Conservation (phyloP, 2,113 vertebrate genomes). For the Lampris incognitus region DNA sequence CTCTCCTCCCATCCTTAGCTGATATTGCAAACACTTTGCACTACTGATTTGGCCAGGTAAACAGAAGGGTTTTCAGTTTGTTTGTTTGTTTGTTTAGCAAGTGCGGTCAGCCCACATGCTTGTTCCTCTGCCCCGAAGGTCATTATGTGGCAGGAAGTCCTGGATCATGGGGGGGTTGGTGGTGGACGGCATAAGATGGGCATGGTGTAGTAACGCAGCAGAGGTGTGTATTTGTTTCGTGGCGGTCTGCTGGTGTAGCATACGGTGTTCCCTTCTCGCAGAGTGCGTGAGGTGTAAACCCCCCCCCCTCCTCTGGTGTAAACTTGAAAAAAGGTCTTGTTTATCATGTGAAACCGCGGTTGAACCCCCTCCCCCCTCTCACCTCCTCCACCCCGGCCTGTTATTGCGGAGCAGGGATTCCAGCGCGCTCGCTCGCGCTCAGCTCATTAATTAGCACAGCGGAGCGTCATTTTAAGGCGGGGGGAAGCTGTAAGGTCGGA, state of each 20-base stretch:
- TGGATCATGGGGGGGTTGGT: no score
- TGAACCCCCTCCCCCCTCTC: constrained; percentile 5
- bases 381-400: constrained; percentile 12
- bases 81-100: no score
- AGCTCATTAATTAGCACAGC: constrained; percentile 68
- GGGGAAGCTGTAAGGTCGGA: constrained; percentile 39
- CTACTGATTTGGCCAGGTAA: no score
- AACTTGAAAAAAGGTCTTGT: constrained; percentile 66
- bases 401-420: constrained; percentile 53
- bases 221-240: background rate
- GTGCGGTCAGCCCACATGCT: no score
- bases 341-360: constrained; percentile 53
- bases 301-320: constrained; percentile 39
- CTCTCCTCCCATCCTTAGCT: no score
- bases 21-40: no score
- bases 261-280: constrained; percentile 51
- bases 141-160: no score
- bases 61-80: no score
- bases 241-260: constrained; percentile 28
- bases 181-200: no score
- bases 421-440: constrained; percentile 41
- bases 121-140: no score
- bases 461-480: constrained; percentile 46
- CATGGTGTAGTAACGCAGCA: no score
- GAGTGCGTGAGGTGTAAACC: background rate